Conservation (phyloP, 2,113 vertebrate species). For the Myanophis thanlyinensis region DNA sequence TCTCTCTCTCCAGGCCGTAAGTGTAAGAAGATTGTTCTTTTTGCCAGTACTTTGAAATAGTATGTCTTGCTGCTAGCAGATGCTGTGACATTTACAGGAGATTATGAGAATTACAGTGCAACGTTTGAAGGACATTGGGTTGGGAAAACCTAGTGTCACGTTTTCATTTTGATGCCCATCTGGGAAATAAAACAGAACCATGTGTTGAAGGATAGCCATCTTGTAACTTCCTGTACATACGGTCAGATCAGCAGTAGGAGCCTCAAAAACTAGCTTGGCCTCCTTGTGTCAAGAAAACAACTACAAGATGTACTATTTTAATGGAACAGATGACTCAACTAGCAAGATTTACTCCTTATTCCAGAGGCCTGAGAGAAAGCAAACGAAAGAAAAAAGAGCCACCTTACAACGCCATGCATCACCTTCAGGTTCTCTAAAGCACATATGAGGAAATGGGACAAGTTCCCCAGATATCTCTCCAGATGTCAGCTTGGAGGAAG, state of each 20-base stretch:
- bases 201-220: background rate
- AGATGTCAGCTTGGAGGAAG: background rate
- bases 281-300: background rate
- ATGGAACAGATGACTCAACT: background rate
- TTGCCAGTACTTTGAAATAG: background rate
- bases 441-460: background rate
- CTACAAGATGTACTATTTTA: background rate
- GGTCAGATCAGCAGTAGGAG: background rate
- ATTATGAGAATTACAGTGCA: slow-evolving; percentile 2
- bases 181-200: background rate
- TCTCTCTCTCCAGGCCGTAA: background rate
- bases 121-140: background rate
- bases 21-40: background rate
- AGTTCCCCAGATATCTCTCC: background rate
- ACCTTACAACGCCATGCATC: background rate
- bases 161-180: background rate
- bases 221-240: background rate
- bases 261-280: background rate
- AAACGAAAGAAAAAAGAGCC: background rate
- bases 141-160: background rate
- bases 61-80: background rate
- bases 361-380: background rate
- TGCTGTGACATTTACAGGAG: background rate
- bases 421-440: background rate
- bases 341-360: background rate